Conservation (phyloP, 2,113 vertebrate genomes). For the Crotalus viridis region DNA sequence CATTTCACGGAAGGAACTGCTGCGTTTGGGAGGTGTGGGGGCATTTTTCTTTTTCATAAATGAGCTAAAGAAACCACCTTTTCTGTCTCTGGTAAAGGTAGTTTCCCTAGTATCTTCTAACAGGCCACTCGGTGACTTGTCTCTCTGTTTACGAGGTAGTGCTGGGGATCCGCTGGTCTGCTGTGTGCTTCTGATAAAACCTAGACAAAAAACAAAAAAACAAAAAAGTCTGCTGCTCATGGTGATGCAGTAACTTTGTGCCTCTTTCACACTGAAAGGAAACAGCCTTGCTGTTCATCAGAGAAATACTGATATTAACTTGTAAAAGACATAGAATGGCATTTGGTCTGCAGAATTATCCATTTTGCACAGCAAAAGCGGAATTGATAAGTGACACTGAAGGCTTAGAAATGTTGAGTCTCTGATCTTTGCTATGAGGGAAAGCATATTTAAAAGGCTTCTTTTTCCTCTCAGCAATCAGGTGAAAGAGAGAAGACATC, state of each 20-base stretch:
- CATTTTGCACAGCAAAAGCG: neutral
- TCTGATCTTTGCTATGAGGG: neutral
- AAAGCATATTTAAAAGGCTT: neutral
- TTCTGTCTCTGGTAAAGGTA: constrained; percentile 93
- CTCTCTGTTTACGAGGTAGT: constrained; percentile 92
- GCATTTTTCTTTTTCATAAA: constrained; percentile 98
- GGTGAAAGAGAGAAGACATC: neutral
- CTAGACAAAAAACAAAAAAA: constrained; percentile 60
- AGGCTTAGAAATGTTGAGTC: neutral
- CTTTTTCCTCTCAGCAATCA: neutral
- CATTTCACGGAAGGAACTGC: constrained; percentile 96
- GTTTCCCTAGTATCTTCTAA: constrained; percentile 90
- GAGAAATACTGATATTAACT: neutral
- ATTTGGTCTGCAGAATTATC: neutral
- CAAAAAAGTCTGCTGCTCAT: neutral
- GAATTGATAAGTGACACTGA: neutral
- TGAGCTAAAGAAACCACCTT: constrained; percentile 97
- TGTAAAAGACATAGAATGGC: neutral
- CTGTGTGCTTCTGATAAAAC: constrained; percentile 77
- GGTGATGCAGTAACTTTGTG: neutral
- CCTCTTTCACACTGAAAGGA: neutral
- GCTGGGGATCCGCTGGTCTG: constrained; percentile 84
- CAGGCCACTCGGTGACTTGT: constrained; percentile 91
- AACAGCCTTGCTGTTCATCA: neutral
- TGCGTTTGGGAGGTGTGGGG: constrained; percentile 92